Base-by-base conservation (phyloP, 1,140 invertebrate genomes). In the Drosophila seguyi region DNA sequence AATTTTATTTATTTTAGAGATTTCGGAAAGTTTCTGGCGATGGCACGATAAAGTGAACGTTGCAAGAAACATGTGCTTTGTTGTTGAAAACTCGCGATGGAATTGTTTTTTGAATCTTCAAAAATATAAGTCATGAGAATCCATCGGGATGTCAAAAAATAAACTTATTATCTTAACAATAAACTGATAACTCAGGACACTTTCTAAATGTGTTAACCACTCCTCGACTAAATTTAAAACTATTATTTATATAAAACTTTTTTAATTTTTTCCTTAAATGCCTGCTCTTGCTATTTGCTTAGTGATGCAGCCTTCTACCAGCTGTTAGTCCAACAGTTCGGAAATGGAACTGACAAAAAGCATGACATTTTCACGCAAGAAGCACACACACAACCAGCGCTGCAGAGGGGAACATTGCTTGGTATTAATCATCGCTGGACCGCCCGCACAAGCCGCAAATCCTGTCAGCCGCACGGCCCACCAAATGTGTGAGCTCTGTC, bases 371-470 rank as follows among this genome's bases (percentile, higher is more conserved):
- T 86, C 69, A 85, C 69, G 82, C 74, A 75, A 71, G 44, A 55
- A 34, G 16, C 44, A 36, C 36, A 56, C 48, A 29, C 25, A 56
- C 16, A 42, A 7, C 25, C 29, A 25, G 31, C 58, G 42, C 45
- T 57, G 42, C 60, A 48, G 41, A 68, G 48, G 39, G 42, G 56
- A 75, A 55, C 79, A 86, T 85, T 81, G 82, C 61, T 86, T 56
- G 63, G 69, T 79, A 86, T 86, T 86, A 86, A 86, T 86, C 82
- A 86, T 85, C 72, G 77, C 56, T 42, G 75, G 47, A 57, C 38
- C 52, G 39, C 78, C 69, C 65, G 74, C 82, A 86, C 69, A 66
- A 58, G 62, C 75, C 82, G 61, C 82, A 85, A 48, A 29, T 59
- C 50, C 73, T 85, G 81, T 85, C 81, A 65, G 31, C 75, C 56